phyloP scores from a whole-genome alignment of 2,888 invertebrate species.

The Notodonta dromedarius region DNA sequence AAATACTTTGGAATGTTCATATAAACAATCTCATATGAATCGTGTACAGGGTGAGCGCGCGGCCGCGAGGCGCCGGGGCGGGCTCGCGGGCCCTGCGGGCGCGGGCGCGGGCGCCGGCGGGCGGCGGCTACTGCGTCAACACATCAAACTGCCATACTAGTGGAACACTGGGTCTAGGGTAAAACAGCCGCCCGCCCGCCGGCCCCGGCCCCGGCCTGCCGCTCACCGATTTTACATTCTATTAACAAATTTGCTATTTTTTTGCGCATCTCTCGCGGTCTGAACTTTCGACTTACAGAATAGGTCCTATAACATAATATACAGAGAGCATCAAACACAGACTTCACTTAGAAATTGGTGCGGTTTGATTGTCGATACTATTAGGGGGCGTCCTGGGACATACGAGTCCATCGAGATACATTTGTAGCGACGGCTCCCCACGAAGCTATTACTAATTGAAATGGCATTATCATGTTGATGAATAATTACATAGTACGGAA shows the following conservation, averaged over 20 bases:
- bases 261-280: constrained; percentile 64
- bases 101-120: constrained; percentile 23
- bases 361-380: constrained; percentile 26
- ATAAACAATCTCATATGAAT: constrained; percentile 80
- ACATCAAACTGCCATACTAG: constrained; percentile 43
- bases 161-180: constrained; percentile 57
- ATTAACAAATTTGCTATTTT: constrained; percentile 75
- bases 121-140: constrained; percentile 41
- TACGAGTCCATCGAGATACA: constrained; percentile 22
- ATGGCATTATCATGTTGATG: constrained; percentile 19
- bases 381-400: constrained; percentile 23
- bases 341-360: constrained; percentile 21
- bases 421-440: constrained; percentile 26
- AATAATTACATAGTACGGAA: constrained; percentile 29
- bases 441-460: constrained; percentile 29
- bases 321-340: constrained; percentile 37
- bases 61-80: constrained; percentile 2
- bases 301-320: constrained; percentile 24
- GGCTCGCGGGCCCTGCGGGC: constrained; percentile 18
- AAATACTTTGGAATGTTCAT: constrained; percentile 84
- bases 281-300: constrained; percentile 34
- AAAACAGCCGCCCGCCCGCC: constrained; percentile 52
- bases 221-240: constrained; percentile 56
- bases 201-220: constrained; percentile 26
- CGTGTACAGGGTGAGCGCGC: constrained; percentile 53